Evolutionary conservation across 2,113 vertebrate species (phyloP), one percentile per base, ranked within the genome.

Genomic region (Petaurus breviceps): DNA sequence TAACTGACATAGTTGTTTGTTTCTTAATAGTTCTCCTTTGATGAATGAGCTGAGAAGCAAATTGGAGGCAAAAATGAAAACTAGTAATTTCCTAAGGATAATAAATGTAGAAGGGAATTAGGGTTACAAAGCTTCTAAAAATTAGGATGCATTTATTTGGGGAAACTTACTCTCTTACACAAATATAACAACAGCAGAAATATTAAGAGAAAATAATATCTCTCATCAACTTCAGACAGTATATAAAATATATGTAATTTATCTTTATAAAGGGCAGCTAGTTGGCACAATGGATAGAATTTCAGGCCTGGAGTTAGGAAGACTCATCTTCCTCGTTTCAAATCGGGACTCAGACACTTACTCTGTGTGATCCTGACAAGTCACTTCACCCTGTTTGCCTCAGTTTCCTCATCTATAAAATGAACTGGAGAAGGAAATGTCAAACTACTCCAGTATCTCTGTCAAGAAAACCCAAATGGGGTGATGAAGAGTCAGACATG

Each of bases 21-120:
- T 54, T 93, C 97, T 97, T 98, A 98, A 98, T 98, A 98, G 97
- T 95, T 98, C 23, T 11, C 90, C 96, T 98, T 98, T 97, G 97
- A 96, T 97, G 97, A 97, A 97, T 95, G 96, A 46, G 3, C 97
- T 97, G 97, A 97, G 96, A 96, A 95, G 95, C 50, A 98, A 98
- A 99, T 98, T 98, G 97, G 97, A 98, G 97, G 91, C 98, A 98
- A 98, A 95, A 98, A 97, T 92, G 97, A 97, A 95, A 92, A 95
- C 94, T 96, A n/a, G 53, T 98, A 98, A 96, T 84, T 95, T 98
- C 95, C 84, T 98, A 97, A 98, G 94, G 96, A 95, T 97, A 98
- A 98, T 98, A 98, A 97, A 98, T 97, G 96, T 77, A 95, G 55
- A 98, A 97, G 97, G 96, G 97, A 47, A 96, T 97, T 98, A 96